Conservation (phyloP, 2,888 invertebrate genomes). For the Listrodromus nycthemerus region DNA sequence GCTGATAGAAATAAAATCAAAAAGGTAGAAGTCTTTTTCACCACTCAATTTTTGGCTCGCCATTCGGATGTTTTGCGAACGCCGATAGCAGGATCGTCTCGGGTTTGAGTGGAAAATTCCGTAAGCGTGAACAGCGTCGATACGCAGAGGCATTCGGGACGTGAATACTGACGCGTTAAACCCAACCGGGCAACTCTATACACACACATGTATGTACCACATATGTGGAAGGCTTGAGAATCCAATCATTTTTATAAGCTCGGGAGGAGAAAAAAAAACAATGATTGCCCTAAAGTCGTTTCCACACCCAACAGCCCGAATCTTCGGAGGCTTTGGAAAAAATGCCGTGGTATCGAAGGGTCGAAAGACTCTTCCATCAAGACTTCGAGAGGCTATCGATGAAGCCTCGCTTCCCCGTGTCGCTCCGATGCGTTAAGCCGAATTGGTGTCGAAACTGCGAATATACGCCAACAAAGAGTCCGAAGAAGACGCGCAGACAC, state of each 20-base stretch:
- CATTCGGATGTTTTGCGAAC: neutral
- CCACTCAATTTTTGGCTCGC: neutral
- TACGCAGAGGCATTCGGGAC: neutral
- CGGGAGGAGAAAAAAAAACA: constrained; percentile 68
- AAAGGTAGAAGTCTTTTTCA: neutral
- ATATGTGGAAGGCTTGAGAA: constrained; percentile 24
- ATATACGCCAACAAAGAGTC: constrained; percentile 3
- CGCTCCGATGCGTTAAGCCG: constrained; percentile 23
- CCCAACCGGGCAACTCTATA: too few relatives aligned
- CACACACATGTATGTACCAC: neutral
- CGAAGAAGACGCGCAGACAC: neutral
- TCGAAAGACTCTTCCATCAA: neutral
- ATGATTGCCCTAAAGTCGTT: constrained; percentile 66
- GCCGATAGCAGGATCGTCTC: neutral
- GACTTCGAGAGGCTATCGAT: constrained; percentile 5
- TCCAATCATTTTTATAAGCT: constrained; percentile 65
- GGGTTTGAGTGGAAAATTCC: neutral
- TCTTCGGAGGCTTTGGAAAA: constrained; percentile 12
- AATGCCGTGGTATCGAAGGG: constrained; percentile 2
- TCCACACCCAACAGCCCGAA: constrained; percentile 2
- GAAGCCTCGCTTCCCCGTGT: constrained; percentile 4
- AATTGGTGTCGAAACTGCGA: constrained; percentile 21
- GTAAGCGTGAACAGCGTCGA: neutral
- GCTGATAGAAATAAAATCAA: neutral
- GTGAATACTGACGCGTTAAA: neutral